Base-by-base conservation (phyloP, 2,888 invertebrate species). In the Eilema griseolum region DNA sequence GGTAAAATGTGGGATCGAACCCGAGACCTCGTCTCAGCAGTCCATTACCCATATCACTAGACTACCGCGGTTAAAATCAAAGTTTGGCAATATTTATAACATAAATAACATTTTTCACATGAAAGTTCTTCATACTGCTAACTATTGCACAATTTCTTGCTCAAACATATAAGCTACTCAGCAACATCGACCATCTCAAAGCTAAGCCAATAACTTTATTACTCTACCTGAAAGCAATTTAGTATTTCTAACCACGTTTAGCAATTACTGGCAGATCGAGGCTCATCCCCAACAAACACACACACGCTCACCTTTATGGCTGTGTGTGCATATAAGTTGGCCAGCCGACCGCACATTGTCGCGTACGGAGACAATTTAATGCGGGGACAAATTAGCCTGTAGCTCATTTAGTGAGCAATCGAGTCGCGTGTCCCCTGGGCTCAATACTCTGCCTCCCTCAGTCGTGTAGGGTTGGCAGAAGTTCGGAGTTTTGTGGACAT, bases 341-440 rank as follows among this genome's bases (percentile, higher is more conserved):
- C 33, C 65, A 62, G 69, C 67, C 65, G 60, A 67, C 66, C 75
- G 69, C 69, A 61, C 68, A 67, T 60, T 69, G 69, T 65, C 31
- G 73, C 70, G 70, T 69, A 64, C 71, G 73, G 62, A 66, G 33
- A 74, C 69, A 65, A 73, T 81, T 73, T 74, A 71, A 81, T 73
- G 69, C 37, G 72, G 64, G 62, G 52, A 70, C 79, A 79, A 77
- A 83, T 83, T 79, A 81, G 74, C 64, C 60, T 69, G 67, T 79
- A 72, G 74, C 74, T 79, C 77, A 77, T 80, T 82, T 80, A 76
- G 70, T 57, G 73, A 70, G 69, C 77, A 81, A 83, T 83, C 75
- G 67, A 73, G 71, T 24, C 37, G 66, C 37, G 64, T 57, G 70
- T 72, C 71, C 75, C 73, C 41, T n/a, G 75, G n/a, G 61, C 60